These are phyloP conservation scores for Heliconius sara DNA, from an alignment of 2,888 invertebrate species.

Conservation along the genomic window DNA sequence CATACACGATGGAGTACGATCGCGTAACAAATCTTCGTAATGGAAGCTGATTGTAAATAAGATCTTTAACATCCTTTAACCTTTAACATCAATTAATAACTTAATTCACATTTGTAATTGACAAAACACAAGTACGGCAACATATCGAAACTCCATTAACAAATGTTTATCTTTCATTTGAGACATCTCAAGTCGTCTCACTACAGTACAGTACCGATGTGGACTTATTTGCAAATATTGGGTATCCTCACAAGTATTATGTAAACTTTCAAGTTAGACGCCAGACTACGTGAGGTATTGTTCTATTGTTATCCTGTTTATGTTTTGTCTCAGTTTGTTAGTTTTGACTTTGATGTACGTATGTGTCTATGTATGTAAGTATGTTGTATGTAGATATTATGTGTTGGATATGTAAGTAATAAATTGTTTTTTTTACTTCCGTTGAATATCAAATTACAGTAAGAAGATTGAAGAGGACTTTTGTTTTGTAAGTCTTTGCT, in stretches of 20 bases:
- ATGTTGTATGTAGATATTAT: not conserved
- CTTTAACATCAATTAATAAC: not conserved
- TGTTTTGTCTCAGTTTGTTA: slow-evolving; percentile 28
- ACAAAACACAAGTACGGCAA: not conserved
- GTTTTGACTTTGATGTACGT: slow-evolving; percentile 19
- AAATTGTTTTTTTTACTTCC: too few relatives aligned
- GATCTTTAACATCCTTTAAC: too few relatives aligned
- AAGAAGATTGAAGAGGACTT: too few relatives aligned
- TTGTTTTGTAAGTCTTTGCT: not conserved
- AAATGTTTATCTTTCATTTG: slow-evolving; percentile 41
- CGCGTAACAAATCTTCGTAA: too few relatives aligned
- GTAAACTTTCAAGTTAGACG: slow-evolving; percentile 57
- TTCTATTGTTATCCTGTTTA: slow-evolving; percentile 33
- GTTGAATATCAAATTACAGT: too few relatives aligned
- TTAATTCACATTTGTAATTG: not conserved
- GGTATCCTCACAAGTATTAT: slow-evolving; percentile 63
- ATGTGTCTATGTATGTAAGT: not conserved
- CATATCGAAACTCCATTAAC: slow-evolving; percentile 36
- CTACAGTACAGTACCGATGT: slow-evolving; percentile 40
- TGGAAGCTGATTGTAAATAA: too few relatives aligned
- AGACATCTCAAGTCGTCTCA: slow-evolving; percentile 33
- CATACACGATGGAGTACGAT: too few relatives aligned
- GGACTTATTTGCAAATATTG: slow-evolving; percentile 66
- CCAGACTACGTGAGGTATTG: slow-evolving; percentile 40
- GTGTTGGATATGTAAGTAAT: not conserved